Evolutionary conservation across 2,113 vertebrate species (phyloP).

Genomic region (Gasterosteus nipponicus): DNA sequence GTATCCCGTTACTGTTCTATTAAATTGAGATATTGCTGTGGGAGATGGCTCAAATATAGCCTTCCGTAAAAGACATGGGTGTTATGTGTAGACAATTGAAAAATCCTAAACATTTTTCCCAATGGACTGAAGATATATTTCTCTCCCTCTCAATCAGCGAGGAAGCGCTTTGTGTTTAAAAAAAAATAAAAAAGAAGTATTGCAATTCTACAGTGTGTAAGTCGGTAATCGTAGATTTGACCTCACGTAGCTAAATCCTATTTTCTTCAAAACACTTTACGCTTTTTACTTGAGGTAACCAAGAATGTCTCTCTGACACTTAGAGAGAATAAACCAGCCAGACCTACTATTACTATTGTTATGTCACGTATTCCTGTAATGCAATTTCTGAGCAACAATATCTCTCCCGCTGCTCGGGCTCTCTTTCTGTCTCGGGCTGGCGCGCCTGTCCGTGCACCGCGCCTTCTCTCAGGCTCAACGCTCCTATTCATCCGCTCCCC

Average conservation of each 20-base stretch:
- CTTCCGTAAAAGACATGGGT: conserved; percentile 66
- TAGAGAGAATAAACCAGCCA: conserved; percentile 38
- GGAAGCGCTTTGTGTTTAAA: conserved; percentile 47
- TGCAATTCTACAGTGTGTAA: neutral
- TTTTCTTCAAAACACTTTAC: conserved; percentile 64
- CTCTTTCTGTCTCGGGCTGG: conserved; percentile 26
- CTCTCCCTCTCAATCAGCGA: conserved; percentile 45
- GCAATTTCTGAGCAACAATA: conserved; percentile 63
- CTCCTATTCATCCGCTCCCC: conserved; percentile 64
- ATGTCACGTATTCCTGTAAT: conserved; percentile 56
- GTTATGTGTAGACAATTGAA: conserved; percentile 71
- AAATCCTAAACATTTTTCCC: conserved; percentile 68
- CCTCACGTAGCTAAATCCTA: conserved; percentile 3
- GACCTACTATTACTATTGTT: conserved; percentile 43
- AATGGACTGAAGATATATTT: conserved; percentile 60
- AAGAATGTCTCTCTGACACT: conserved; percentile 57
- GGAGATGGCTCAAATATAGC: conserved; percentile 75
- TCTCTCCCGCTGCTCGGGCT: conserved; percentile 35
- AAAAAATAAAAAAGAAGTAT: neutral
- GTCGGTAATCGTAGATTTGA: conserved; percentile 13
- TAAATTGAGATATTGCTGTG: conserved; percentile 77
- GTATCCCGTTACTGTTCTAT: conserved; percentile 77
- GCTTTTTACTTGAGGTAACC: conserved; percentile 32
- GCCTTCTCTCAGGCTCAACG: conserved; percentile 61
- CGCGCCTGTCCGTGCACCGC: conserved; percentile 22